Conservation (phyloP, 92 coral and sea anemone genomes). For the Plumapathes pennacea region DNA sequence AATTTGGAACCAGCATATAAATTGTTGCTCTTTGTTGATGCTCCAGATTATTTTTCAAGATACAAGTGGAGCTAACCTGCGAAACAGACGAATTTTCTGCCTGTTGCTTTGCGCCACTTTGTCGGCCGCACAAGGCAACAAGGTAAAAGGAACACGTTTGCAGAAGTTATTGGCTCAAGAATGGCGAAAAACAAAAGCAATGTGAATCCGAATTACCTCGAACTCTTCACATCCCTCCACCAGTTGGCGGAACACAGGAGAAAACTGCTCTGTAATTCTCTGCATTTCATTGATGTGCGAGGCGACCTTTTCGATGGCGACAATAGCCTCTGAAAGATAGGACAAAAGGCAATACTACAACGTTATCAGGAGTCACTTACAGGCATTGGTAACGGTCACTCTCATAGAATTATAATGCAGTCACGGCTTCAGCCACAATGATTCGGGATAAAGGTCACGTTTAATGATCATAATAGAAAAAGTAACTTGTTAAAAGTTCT, state of each 20-base stretch:
- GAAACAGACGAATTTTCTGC: not conserved
- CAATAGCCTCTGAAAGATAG: constrained; percentile 74
- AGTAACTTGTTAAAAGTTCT: too few species aligned
- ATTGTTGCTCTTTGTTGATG: too few species aligned
- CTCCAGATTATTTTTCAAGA: too few species aligned
- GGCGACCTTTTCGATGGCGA: constrained; percentile 94
- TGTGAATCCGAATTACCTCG: constrained; percentile 58
- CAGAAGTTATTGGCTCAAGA: too few species aligned
- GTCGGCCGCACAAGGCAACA: too few species aligned
- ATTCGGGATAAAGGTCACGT: not conserved
- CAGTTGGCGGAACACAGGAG: constrained; percentile 81
- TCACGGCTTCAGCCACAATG: not conserved
- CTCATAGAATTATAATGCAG: not conserved
- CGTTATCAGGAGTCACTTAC: not conserved
- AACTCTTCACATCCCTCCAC: constrained; percentile 62
- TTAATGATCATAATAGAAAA: not conserved
- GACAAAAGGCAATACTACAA: not conserved
- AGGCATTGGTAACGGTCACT: not conserved
- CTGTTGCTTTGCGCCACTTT: too few species aligned
- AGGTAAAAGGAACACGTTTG: too few species aligned
- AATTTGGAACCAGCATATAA: too few species aligned
- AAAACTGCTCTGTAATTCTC: constrained; percentile 88
- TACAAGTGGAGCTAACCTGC: not conserved
- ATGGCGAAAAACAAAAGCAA: not conserved
- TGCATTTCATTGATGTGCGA: constrained; percentile 98